These are phyloP conservation scores for Zosterops hypoxanthus DNA, from an alignment of 2,113 vertebrate species.

Conservation along the genomic window DNA sequence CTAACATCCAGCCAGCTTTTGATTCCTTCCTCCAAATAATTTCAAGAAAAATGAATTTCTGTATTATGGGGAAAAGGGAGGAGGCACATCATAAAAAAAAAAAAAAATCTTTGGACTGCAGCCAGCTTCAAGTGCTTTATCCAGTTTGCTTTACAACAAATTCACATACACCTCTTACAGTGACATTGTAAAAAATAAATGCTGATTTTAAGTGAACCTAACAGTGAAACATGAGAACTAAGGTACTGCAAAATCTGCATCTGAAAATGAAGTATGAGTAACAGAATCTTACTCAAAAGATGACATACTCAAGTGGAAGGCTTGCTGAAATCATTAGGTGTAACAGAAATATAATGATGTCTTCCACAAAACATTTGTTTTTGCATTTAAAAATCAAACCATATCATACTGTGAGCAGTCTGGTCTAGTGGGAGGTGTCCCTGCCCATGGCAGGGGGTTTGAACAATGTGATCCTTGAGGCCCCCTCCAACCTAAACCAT, in stretches of 20 bases:
- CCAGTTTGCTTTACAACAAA: background rate
- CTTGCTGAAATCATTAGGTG: background rate
- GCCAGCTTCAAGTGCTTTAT: background rate
- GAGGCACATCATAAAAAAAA: background rate
- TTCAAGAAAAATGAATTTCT: background rate
- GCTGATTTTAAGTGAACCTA: background rate
- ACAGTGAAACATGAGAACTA: background rate
- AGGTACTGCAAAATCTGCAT: background rate
- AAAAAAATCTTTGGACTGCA: background rate
- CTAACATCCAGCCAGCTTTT: background rate
- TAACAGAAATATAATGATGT: background rate
- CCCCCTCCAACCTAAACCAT: background rate
- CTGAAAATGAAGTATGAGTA: background rate
- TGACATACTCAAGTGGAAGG: background rate
- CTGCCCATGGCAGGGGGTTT: background rate
- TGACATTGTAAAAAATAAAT: background rate
- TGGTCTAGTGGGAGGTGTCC: background rate
- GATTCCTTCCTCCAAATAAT: background rate
- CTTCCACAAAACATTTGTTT: background rate
- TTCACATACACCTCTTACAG: background rate
- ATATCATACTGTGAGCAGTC: background rate
- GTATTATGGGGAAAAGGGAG: fast-evolving
- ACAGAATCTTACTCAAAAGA: background rate
- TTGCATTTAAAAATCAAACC: background rate
- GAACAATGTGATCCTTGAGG: background rate